phyloP scores from a whole-genome alignment of 2,797 vertebrate genomes.

The Hippocampus kuda region DNA sequence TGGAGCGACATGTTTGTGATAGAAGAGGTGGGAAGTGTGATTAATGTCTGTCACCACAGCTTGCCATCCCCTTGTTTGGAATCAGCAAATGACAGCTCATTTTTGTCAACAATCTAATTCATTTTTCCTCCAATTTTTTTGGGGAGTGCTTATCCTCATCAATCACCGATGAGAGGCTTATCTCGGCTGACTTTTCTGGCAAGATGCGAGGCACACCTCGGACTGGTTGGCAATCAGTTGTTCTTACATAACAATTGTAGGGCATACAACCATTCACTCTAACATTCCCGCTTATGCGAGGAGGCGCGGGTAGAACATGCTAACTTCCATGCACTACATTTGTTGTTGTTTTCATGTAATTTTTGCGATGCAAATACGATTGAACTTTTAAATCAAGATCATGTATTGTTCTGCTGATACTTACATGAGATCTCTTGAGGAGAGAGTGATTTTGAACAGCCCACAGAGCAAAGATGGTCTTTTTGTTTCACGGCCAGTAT shows the following conservation, averaged over 20 bases:
- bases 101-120: not conserved
- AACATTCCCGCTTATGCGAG: too few relatives aligned
- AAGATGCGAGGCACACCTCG: not conserved
- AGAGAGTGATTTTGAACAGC: constrained; percentile 1
- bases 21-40: not conserved
- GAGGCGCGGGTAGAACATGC: not conserved
- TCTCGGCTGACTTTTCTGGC: not conserved
- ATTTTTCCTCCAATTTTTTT: not conserved
- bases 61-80: not conserved
- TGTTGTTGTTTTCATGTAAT: not conserved
- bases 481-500: constrained; percentile 44
- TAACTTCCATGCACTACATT: not conserved
- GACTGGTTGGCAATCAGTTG: not conserved
- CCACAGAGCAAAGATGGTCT: constrained; percentile 43
- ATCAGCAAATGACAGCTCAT: not conserved
- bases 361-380: not conserved
- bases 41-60: constrained; percentile 2
- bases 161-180: not conserved
- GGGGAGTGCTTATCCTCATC: not conserved
- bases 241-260: too few relatives aligned
- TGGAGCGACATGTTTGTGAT: constrained; percentile 11
- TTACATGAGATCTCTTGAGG: not conserved
- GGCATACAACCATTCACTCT: too few relatives aligned
- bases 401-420: not conserved
- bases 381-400: not conserved